A percentile compares a stretch with the other conserved stretches of the same genome.
Conservation (phyloP, 1,140 invertebrate species). For the Bilobella aurantiaca region DNA sequence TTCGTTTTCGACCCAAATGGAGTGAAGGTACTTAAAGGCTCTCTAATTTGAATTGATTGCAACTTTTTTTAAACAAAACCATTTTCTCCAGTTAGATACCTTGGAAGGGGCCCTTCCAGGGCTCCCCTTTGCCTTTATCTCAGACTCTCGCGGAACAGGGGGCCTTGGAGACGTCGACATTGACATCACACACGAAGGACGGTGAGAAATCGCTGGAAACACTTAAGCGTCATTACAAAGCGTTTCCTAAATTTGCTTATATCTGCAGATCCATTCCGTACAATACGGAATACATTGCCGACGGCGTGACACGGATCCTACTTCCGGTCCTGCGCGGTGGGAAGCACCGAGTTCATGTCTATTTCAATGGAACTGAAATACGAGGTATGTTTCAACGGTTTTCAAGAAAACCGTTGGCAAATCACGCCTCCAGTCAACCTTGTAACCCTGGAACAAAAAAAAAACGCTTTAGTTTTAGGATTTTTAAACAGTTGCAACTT, state of each 20-base stretch:
- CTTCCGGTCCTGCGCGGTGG: constrained; percentile 81
- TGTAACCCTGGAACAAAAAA: no score
- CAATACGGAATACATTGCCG: constrained; percentile 67
- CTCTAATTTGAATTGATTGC: no score
- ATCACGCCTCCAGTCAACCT: neutral
- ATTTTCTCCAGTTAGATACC: constrained; percentile 46
- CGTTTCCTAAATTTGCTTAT: neutral
- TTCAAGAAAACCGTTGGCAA: constrained; percentile 1
- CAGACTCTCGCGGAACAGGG: constrained; percentile 70
- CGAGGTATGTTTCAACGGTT: constrained; percentile 76
- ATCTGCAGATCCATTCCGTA: constrained; percentile 59
- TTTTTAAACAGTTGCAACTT: no score
- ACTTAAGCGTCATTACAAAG: neutral
- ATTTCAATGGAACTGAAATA: constrained; percentile 92
- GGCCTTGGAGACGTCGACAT: constrained; percentile 78
- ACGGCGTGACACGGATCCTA: constrained; percentile 71
- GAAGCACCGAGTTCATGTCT: constrained; percentile 84
- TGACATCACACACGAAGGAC: constrained; percentile 62
- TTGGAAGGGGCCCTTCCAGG: constrained; percentile 65
- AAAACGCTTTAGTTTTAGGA: no score
- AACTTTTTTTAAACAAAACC: no score
- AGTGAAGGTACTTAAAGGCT: constrained; percentile 60
- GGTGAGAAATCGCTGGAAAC: constrained; percentile 6
- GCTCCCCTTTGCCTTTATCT: constrained; percentile 67
- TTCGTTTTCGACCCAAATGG: constrained; percentile 92